Evolutionary conservation across 2,888 invertebrate genomes (phyloP).

Genomic region (Trachelus iudaicus): DNA sequence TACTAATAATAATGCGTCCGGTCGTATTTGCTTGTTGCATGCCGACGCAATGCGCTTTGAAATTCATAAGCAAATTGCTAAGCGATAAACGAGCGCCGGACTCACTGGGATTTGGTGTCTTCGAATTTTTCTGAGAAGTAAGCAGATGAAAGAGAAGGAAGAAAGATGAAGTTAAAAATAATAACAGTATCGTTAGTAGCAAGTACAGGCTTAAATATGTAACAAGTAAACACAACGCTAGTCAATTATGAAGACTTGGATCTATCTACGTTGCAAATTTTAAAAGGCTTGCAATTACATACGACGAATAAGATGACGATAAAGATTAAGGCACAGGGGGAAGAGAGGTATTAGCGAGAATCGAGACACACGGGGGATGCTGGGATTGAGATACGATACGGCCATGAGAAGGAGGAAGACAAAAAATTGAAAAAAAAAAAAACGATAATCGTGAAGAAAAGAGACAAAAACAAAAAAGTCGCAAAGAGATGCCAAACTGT

Average conservation of each 20-base stretch:
- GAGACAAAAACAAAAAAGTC: neutral
- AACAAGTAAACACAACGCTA: conserved; percentile 47
- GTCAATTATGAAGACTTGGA: conserved; percentile 61
- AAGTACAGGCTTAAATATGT: neutral
- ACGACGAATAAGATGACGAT: conserved; percentile 8
- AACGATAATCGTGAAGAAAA: neutral
- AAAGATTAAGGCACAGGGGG: conserved; percentile 8
- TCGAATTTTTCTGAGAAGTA: neutral
- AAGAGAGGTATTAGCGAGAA: conserved; percentile 13
- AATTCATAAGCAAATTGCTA: neutral
- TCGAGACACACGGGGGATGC: neutral
- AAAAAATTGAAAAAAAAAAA: neutral
- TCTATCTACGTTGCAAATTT: conserved; percentile 24
- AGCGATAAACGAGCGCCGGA: neutral
- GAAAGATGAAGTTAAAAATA: neutral
- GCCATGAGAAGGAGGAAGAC: neutral
- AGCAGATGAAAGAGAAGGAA: neutral
- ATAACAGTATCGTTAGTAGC: neutral
- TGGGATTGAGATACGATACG: neutral
- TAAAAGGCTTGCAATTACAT: conserved; percentile 7
- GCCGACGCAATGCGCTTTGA: neutral
- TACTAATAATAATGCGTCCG: neutral
- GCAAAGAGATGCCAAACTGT: conserved; percentile 27
- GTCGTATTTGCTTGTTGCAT: neutral
- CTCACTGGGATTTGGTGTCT: neutral